Evolutionary conservation across 1,140 invertebrate genomes (phyloP), one percentile per base, ranked within the genome.

Genomic region (Thaumatotibia leucotreta): DNA sequence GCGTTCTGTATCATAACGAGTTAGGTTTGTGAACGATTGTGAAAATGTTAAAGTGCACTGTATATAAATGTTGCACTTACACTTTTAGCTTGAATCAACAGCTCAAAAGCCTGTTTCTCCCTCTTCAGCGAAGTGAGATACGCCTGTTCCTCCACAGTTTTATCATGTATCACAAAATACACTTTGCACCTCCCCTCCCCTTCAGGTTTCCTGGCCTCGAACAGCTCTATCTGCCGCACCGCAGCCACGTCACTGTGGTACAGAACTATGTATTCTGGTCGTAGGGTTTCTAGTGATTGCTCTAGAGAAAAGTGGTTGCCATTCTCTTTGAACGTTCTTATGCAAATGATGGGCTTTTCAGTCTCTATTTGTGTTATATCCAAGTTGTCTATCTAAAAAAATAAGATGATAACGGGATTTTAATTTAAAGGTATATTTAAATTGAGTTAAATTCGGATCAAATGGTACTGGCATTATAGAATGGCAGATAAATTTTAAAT

Each of bases 101-200:
- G 92, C 86, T 99, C 98, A 92, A 99, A 99, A 0, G 98, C 96
- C 82, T 97, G 94, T 87, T 99, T 99, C 89, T 99, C 98, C 69
- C 95, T 93, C 66, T 97, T 92, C 50, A 99, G 91, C 4, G 95
- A 94, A 1, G 97, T 99, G 11, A 99, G 91, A 88, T 99, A 99
- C 2, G 96, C 94, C 92, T 99, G 98, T 88, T 99, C 98, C 92
- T 99, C 98, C 0, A 97, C 96, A 17, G 98, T 98, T 23, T 95
- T 95, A 9, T 95, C 94, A 83, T 98, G 97, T 54, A 98, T 94
- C 22, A 99, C 82, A 75, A 98, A 98, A 86, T 96, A 99, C n/a
- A 98, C 94, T 76, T 94, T 94, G 1, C 97, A 82, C 4, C 91
- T 83, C 4, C 92, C 81, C 58, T 86, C 88, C 0, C 92, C 91